A percentile compares a stretch with the other conserved stretches of the same genome.
Conservation (phyloP, 2,797 vertebrate genomes). For the Poeciliopsis gracilis region DNA sequence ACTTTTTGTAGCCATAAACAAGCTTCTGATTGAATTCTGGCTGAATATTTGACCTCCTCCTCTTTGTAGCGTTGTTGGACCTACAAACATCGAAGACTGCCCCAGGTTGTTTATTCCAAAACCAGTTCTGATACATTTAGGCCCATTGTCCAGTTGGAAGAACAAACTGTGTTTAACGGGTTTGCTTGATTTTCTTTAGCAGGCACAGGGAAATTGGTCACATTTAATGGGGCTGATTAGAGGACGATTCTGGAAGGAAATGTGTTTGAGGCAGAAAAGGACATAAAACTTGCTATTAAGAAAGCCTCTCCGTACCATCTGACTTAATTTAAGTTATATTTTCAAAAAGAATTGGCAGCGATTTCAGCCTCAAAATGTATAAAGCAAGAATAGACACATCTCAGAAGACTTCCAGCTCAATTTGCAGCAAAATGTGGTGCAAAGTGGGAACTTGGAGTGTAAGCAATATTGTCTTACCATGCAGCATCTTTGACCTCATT, state of each 20-base stretch:
- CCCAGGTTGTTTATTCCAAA: not conserved
- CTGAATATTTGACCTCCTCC: not conserved
- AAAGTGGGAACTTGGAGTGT: not conserved
- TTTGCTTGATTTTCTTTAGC: not conserved
- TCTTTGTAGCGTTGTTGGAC: not conserved
- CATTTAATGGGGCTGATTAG: not conserved
- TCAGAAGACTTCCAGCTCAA: not conserved
- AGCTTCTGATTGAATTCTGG: not conserved
- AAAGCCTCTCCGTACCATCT: not conserved
- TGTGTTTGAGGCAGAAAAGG: not conserved
- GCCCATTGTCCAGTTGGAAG: not conserved
- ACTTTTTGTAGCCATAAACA: conserved; percentile 6
- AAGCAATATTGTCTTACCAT: not conserved
- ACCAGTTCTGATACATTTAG: not conserved
- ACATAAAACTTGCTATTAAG: not conserved
- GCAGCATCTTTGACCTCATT: not conserved
- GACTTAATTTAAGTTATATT: not conserved
- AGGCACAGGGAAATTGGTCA: not conserved
- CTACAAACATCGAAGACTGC: not conserved
- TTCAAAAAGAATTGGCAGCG: not conserved
- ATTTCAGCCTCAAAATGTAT: not conserved
- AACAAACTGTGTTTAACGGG: not conserved
- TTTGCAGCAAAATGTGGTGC: not conserved
- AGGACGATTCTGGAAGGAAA: not conserved
- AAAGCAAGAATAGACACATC: not conserved